A percentile compares a stretch with the other conserved stretches of the same genome.
These are phyloP conservation scores for Dryocosmus kuriphilus DNA, from an alignment of 2,888 invertebrate species.

Conservation along the genomic window DNA sequence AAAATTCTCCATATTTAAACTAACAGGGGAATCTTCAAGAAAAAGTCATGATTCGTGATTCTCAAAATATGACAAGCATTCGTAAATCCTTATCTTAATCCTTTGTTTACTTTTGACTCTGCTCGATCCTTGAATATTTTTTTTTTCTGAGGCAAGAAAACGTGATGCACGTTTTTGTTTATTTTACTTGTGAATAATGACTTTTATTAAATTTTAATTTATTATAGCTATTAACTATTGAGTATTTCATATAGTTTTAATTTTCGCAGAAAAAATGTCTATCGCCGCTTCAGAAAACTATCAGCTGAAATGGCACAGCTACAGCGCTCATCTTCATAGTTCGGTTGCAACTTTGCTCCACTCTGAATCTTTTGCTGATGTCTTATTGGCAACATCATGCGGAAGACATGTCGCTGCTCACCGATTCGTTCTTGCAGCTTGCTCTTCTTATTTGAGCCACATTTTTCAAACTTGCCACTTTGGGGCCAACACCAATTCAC, in stretches of 20 bases:
- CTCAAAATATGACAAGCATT: neutral
- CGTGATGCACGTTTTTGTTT: too few species aligned
- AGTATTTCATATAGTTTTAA: too few species aligned
- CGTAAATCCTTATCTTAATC: neutral
- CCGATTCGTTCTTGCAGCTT: slow-evolving; percentile 90
- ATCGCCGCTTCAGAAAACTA: slow-evolving; percentile 85
- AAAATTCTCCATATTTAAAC: too few species aligned
- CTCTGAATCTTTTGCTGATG: slow-evolving; percentile 90
- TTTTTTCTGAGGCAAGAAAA: too few species aligned
- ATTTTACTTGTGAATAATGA: too few species aligned
- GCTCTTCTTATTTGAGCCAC: slow-evolving; percentile 84
- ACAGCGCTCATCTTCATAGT: slow-evolving; percentile 89
- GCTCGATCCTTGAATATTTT: too few species aligned
- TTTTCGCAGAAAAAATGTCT: slow-evolving; percentile 77
- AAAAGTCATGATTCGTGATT: too few species aligned
- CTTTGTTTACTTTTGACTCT: neutral
- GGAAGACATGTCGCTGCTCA: slow-evolving; percentile 91
- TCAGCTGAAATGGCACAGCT: slow-evolving; percentile 93
- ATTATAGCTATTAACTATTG: too few species aligned
- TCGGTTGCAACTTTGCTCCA: slow-evolving; percentile 88
- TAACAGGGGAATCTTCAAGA: too few species aligned
- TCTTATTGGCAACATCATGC: slow-evolving; percentile 87
- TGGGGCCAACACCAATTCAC: slow-evolving; percentile 75
- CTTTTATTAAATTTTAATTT: too few species aligned
- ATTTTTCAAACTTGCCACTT: slow-evolving; percentile 78